Conservation (phyloP, 2,888 invertebrate species). For the Drosophila prolongata region DNA sequence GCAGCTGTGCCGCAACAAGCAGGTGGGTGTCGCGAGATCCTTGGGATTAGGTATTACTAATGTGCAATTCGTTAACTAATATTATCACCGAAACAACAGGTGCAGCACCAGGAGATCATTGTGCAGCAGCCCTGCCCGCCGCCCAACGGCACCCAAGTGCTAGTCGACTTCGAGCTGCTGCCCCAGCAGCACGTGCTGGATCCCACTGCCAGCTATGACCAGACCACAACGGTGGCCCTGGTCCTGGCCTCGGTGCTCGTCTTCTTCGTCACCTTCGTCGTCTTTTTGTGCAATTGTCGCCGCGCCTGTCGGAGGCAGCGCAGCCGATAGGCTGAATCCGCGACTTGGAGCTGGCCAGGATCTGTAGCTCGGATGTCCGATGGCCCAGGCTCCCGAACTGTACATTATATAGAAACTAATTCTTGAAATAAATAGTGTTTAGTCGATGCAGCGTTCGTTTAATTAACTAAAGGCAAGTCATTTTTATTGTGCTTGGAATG, state of each 20-base stretch:
- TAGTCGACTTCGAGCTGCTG: conserved; percentile 86
- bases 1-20: conserved; percentile 89
- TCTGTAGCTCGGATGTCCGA: conserved; percentile 13
- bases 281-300: conserved; percentile 87
- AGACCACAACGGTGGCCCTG: conserved; percentile 87
- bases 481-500: conserved; percentile 47
- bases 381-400: conserved; percentile 47
- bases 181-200: conserved; percentile 86
- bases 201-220: conserved; percentile 85
- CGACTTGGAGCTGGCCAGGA: conserved; percentile 11
- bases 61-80: background rate
- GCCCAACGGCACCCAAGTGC: conserved; percentile 90
- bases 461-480: conserved; percentile 61
- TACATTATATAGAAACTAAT: conserved; percentile 73
- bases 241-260: conserved; percentile 87
- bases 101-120: conserved; percentile 94
- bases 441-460: conserved; percentile 66
- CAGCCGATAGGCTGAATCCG: conserved; percentile 51
- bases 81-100: conserved; percentile 84
- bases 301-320: conserved; percentile 76
- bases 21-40: conserved; percentile 84
- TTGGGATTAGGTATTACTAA: too few relatives aligned
- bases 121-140: conserved; percentile 92
- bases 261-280: conserved; percentile 87
- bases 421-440: conserved; percentile 68